These are phyloP conservation scores for Aldabrachelys gigantea DNA, from an alignment of 2,113 vertebrate species.

Conservation along the genomic window DNA sequence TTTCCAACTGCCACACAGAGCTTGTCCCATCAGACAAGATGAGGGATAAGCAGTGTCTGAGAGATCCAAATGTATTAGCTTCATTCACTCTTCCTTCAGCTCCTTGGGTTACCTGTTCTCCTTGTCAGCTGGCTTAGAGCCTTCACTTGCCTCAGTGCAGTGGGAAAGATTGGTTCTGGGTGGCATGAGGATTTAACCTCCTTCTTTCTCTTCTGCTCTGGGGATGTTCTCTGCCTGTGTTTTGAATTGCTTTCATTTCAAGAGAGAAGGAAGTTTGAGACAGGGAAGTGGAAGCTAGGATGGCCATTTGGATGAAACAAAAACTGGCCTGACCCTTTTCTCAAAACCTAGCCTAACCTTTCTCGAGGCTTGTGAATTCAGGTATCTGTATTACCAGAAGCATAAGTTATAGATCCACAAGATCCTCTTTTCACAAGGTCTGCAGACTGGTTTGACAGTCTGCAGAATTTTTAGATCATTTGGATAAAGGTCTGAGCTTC, in stretches of 20 bases:
- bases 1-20: background rate
- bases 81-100: background rate
- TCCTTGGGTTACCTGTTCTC: background rate
- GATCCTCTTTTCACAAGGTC: background rate
- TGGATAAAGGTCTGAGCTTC: background rate
- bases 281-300: background rate
- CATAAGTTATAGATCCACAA: background rate
- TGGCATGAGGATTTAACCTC: background rate
- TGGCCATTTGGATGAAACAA: background rate
- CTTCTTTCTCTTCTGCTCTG: background rate
- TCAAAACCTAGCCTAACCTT: background rate
- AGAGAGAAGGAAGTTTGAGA: background rate
- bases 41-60: background rate
- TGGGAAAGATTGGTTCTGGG: background rate
- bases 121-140: background rate
- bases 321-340: background rate
- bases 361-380: background rate
- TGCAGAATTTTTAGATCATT: background rate
- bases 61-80: background rate
- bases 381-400: background rate
- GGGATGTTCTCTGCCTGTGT: background rate
- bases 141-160: background rate
- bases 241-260: background rate
- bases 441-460: background rate
- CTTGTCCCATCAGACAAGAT: background rate